Base-by-base conservation (phyloP, 2,888 invertebrate species). In the Drosophila demipolita region DNA sequence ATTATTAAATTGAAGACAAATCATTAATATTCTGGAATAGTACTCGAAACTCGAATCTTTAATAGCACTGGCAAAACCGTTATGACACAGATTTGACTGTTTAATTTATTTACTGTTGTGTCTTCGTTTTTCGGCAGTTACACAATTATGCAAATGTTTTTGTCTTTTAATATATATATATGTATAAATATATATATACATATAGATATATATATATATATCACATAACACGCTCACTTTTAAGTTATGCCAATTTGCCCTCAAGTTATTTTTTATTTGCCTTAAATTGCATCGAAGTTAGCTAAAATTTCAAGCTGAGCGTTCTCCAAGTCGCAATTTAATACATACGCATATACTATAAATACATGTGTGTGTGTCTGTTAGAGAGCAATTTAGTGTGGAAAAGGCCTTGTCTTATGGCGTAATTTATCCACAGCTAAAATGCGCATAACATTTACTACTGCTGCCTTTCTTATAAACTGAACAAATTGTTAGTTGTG, bases 221-320 rank as follows among this genome's bases (percentile, higher is more conserved):
- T 58, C 29, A 23, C 35, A 50, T 45, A 59, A 33, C 40, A 59
- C 78, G 73, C 82, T 82, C 62, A 73, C 78, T 73, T 73, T 73
- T 50, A 52, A 42, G 48, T 62, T 48, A 45, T 52, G 40, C 17
- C 54, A 40, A 42, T 35, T 35, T 64, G 57, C 81, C 73, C 82
- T 81, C 60, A 64, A 72, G 78, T 57, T 54, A 17, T 60, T 77
- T 45, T 62, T 26, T 71, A 68, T 73, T 60, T 78, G 74, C 38
- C 55, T 64, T 40, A 29, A 32, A 32, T 29, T 33, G 23, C 33
- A 69, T 64, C 54, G 32, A 66, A 67, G 60, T 64, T 15, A 63
- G 61, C 76, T 74, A 74, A 68, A 82, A 85, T 83, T 82, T 60
- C 75, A 80, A 85, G 67, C 86, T 79, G 85, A 90, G 90, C 90